Evolutionary conservation across 92 coral and sea anemone species (phyloP).

Genomic region (Pocillopora meandrina): DNA sequence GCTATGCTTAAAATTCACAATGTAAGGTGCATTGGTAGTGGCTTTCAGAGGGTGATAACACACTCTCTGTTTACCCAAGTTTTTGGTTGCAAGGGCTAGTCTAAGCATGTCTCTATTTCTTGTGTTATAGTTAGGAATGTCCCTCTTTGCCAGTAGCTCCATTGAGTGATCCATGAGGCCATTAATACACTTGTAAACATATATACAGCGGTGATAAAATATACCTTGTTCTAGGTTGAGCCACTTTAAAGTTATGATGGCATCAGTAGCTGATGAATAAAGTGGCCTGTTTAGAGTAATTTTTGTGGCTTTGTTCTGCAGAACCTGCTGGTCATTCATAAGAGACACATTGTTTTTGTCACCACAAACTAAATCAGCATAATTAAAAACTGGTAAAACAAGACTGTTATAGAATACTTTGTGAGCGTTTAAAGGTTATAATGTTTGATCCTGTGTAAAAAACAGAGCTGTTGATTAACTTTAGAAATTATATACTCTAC

Average conservation of each 20-base stretch:
- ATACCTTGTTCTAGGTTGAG: constrained; percentile 38
- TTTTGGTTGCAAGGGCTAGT: too few relatives aligned
- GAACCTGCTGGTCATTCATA: constrained; percentile 2
- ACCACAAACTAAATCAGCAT: constrained; percentile 26
- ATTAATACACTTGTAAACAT: background rate
- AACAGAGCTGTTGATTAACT: background rate
- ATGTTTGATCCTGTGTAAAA: constrained; percentile 10
- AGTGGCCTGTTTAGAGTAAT: constrained; percentile 44
- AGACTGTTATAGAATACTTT: constrained; percentile 12
- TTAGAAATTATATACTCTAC: too few relatives aligned
- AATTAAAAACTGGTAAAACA: constrained; percentile 21
- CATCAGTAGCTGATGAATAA: constrained; percentile 42
- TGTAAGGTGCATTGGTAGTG: too few relatives aligned
- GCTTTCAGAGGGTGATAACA: too few relatives aligned
- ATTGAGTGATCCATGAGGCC: background rate
- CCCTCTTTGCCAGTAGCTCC: too few relatives aligned
- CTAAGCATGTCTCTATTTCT: too few relatives aligned
- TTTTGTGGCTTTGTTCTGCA: constrained; percentile 48
- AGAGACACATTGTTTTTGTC: background rate
- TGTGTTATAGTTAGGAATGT: too few relatives aligned
- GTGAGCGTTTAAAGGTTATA: background rate
- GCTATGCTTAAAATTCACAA: too few relatives aligned
- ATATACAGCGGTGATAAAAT: constrained; percentile 44
- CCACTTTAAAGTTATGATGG: constrained; percentile 29
- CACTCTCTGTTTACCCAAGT: too few relatives aligned